A percentile compares a stretch with the other conserved stretches of the same genome.
Conservation (phyloP, 2,797 vertebrate genomes). For the Xiphophorus birchmanni region DNA sequence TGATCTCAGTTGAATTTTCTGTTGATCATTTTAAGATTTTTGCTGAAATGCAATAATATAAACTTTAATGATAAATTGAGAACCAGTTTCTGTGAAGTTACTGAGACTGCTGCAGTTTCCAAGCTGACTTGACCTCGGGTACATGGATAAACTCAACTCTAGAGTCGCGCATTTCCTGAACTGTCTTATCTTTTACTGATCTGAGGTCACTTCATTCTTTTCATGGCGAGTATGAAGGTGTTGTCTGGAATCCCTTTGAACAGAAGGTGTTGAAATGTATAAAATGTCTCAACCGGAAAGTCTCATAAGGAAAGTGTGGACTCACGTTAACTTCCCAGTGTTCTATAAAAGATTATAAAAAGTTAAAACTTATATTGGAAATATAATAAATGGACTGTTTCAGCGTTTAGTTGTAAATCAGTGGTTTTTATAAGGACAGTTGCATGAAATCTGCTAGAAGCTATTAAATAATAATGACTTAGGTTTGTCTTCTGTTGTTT, state of each 20-base stretch:
- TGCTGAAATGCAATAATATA: background rate
- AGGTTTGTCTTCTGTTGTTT: background rate
- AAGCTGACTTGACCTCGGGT: background rate
- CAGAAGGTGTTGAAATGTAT: background rate
- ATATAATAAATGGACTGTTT: background rate
- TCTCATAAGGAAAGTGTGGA: background rate
- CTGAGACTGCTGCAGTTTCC: background rate
- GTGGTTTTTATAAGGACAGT: background rate
- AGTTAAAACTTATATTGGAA: background rate
- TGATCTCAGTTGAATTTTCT: background rate
- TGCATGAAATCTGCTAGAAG: background rate
- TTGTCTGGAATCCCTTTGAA: background rate
- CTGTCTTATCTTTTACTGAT: slow-evolving; percentile 9
- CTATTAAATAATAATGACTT: background rate
- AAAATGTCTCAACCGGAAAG: background rate
- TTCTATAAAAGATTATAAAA: background rate
- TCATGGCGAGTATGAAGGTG: slow-evolving; percentile 1
- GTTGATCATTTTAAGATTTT: background rate
- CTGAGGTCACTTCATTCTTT: slow-evolving; percentile 21
- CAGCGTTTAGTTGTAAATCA: background rate
- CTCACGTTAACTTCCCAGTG: background rate
- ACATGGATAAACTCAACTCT: background rate
- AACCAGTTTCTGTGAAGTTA: background rate
- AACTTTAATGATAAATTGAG: background rate
- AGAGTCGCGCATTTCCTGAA: background rate